These are phyloP conservation scores for Agelas oroides DNA, from an alignment of 37 sponge, comb jelly and placozoan species.

Conservation along the genomic window DNA sequence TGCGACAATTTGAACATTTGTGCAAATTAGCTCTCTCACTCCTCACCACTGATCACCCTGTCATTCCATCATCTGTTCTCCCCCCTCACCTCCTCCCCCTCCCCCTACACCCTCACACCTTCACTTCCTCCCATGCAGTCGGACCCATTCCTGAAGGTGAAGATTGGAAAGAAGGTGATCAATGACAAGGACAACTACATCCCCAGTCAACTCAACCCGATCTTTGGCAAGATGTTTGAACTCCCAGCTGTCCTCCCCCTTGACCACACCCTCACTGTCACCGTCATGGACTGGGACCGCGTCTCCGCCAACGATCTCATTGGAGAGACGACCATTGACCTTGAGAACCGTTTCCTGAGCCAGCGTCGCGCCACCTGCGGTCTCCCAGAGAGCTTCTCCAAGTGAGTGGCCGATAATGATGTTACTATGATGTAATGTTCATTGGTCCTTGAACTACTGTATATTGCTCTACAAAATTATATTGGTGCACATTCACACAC, in stretches of 20 bases:
- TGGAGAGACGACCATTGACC: conserved; percentile 85
- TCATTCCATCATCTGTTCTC: too few species aligned
- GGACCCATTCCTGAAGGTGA: conserved; percentile 81
- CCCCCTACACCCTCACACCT: too few species aligned
- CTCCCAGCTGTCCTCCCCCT: conserved; percentile 72
- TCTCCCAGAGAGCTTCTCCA: conserved; percentile 40
- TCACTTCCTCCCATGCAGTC: conserved; percentile 18
- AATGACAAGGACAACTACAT: conserved; percentile 83
- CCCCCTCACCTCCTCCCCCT: too few species aligned
- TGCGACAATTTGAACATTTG: too few species aligned
- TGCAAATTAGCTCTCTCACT: too few species aligned
- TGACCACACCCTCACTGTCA: conserved; percentile 71
- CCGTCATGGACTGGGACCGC: conserved; percentile 79
- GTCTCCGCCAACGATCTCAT: conserved; percentile 82
- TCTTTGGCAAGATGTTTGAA: conserved; percentile 91
- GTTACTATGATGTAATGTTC: too few species aligned
- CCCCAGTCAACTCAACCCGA: conserved; percentile 79
- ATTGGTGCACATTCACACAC: too few species aligned
- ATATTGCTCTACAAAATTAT: too few species aligned
- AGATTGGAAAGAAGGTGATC: conserved; percentile 65
- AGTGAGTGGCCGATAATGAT: background rate
- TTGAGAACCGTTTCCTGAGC: conserved; percentile 84
- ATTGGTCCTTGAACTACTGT: too few species aligned
- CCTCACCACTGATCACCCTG: too few species aligned
- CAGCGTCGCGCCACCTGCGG: conserved; percentile 74